Evolutionary conservation across 1,140 invertebrate genomes (phyloP), one percentile per base, ranked within the genome.

Genomic region (Diuraphis noxia): DNA sequence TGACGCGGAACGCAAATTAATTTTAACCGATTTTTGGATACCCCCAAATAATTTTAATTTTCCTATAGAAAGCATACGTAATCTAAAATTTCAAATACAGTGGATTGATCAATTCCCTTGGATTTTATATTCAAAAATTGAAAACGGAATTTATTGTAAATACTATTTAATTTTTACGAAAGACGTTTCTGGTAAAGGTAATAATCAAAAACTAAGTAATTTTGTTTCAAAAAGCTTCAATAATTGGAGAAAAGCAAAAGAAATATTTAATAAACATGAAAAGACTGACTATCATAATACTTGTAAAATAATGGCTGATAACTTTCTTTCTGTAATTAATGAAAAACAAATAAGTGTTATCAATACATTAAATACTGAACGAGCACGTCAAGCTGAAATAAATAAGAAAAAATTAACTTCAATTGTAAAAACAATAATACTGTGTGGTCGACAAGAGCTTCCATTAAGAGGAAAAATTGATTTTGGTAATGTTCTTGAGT

Each of bases 171-270:
- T 79, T 79, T 8, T 79, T 79, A 19, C 6, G 34, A 79, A 79
- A 79, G n/a, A 79, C 34, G 34, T 79, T 79, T 79, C 72, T 79
- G 72, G n/a, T 21, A 79, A 79, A 79, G 6, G 17, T 38, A 34
- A 79, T 38, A 79, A 79, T 79, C 72, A 79, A 79, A 79, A 79
- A 79, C 72, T 79, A 79, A 19, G 34, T 79, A 79, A 79, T 79
- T 79, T 79, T 79, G 34, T 79, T 79, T 79, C 72, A 79, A 79
- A n/a, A n/a, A n/a, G n/a, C n/a, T n/a, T n/a, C n/a, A n/a, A n/a
- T 77, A 77, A n/a, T 77, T n/a, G 63, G 63, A 77, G 10, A 34
- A 77, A 77, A 43, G 41, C 41, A 79, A 23, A 38, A 36, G 19
- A 79, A 79, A 34, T 79, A 79, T 79, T 79, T 79, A 38, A 38